A percentile compares a stretch with the other conserved stretches of the same genome.
These are phyloP conservation scores for Falco novaeseelandiae DNA, from an alignment of 2,797 vertebrate genomes.

Conservation along the genomic window DNA sequence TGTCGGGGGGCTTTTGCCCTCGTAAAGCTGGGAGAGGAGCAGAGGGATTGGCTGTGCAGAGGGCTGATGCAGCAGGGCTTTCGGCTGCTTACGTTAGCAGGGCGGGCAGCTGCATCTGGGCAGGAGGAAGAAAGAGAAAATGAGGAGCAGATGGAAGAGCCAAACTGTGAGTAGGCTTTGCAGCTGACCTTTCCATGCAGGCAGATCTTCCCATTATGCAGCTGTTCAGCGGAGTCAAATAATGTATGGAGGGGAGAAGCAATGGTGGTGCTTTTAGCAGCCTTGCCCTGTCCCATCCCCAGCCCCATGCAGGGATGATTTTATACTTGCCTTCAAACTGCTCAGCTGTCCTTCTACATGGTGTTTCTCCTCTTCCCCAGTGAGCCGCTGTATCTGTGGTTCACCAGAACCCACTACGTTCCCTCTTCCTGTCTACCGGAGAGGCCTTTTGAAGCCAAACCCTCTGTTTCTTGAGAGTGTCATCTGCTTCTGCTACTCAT, in stretches of 20 bases:
- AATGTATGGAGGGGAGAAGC: not conserved
- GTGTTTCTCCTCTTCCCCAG: not conserved
- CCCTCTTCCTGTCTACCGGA: not conserved
- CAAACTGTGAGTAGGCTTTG: not conserved
- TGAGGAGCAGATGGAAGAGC: slow-evolving; percentile 57
- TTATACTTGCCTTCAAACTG: not conserved
- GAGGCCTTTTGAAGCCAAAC: not conserved
- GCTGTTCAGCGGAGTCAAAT: not conserved
- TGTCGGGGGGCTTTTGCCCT: not conserved
- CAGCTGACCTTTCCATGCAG: not conserved
- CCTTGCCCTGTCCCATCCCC: not conserved
- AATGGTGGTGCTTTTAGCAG: not conserved
- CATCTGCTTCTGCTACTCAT: not conserved
- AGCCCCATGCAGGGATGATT: not conserved
- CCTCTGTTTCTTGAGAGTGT: not conserved
- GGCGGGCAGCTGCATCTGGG: not conserved
- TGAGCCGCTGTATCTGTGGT: not conserved
- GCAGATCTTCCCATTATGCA: not conserved
- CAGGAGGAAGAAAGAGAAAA: slow-evolving; percentile 20
- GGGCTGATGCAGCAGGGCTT: not conserved
- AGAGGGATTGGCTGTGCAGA: not conserved
- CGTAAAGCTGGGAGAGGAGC: not conserved
- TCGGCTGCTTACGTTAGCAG: not conserved
- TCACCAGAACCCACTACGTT: not conserved
- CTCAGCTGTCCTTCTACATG: not conserved